Evolutionary conservation across 2,888 invertebrate species (phyloP).

Genomic region (Drosophila flavopinicola): DNA sequence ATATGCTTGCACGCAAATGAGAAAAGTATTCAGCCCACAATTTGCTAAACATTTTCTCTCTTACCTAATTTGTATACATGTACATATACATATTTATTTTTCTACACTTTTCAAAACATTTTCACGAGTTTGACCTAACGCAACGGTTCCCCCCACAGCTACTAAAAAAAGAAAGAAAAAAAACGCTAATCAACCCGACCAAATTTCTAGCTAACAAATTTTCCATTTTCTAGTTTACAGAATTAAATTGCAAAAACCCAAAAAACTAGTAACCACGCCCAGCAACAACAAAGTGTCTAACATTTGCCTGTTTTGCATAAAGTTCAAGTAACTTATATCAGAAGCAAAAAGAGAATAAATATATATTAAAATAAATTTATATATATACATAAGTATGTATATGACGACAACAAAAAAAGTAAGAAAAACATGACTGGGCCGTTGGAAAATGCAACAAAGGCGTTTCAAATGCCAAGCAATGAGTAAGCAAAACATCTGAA

Average conservation of each 20-base stretch:
- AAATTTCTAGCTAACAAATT: slow-evolving; percentile 39
- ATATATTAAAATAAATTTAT: slow-evolving; percentile 13
- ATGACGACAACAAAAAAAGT: slow-evolving; percentile 27
- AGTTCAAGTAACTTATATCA: slow-evolving; percentile 52
- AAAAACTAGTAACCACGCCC: slow-evolving; percentile 20
- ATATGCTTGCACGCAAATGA: slow-evolving; percentile 26
- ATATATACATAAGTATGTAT: slow-evolving; percentile 8
- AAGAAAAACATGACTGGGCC: slow-evolving; percentile 46
- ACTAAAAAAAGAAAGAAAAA: not conserved
- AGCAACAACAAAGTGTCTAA: slow-evolving; percentile 26
- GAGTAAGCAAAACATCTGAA: slow-evolving; percentile 43
- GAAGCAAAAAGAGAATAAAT: slow-evolving; percentile 16
- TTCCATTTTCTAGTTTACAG: slow-evolving; percentile 25
- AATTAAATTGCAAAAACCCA: slow-evolving; percentile 21
- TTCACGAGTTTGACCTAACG: slow-evolving; percentile 6
- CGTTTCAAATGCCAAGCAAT: slow-evolving; percentile 53
- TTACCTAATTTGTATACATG: slow-evolving; percentile 42
- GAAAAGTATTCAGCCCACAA: slow-evolving; percentile 48
- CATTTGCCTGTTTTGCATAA: slow-evolving; percentile 30
- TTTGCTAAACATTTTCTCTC: slow-evolving; percentile 30
- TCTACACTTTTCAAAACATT: slow-evolving; percentile 1
- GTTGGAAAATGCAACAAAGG: slow-evolving; percentile 54
- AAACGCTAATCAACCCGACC: slow-evolving; percentile 19
- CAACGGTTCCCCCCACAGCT: not conserved
- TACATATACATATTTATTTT: not conserved